A percentile compares a stretch with the other conserved stretches of the same genome.
These are phyloP conservation scores for Ceraclea dissimilis DNA, from an alignment of 2,888 invertebrate species.

Conservation along the genomic window DNA sequence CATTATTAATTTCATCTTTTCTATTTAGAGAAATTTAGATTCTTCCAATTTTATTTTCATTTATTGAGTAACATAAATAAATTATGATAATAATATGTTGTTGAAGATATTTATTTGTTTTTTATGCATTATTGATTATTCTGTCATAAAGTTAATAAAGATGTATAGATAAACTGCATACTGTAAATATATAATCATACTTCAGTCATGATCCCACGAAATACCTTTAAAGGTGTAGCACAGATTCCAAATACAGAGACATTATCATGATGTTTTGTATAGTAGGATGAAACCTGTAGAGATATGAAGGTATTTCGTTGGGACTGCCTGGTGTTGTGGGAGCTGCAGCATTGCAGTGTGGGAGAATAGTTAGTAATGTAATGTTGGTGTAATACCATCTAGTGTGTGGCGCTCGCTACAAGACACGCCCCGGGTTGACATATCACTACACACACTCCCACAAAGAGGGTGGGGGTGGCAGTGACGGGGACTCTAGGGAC, in stretches of 20 bases:
- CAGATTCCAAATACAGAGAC: no score
- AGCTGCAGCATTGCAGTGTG: not conserved
- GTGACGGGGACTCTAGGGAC: conserved; percentile 42
- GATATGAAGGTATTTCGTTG: not conserved
- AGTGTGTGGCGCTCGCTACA: conserved; percentile 95
- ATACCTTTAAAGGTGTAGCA: not conserved
- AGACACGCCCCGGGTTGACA: conserved; percentile 90
- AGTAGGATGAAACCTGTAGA: no score
- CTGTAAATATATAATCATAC: no score
- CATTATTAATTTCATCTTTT: no score
- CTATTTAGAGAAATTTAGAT: no score
- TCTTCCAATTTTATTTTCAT: no score
- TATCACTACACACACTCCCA: conserved; percentile 94
- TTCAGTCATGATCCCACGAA: not conserved
- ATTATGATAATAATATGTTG: no score
- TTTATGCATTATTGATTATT: no score
- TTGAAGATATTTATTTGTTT: no score
- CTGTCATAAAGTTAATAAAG: not conserved
- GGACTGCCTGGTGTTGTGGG: not conserved
- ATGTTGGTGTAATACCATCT: conserved; percentile 33
- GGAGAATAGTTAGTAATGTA: no score
- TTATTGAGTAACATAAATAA: no score
- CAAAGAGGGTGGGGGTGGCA: conserved; percentile 47
- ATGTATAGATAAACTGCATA: not conserved
- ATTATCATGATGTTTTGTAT: no score